A percentile compares a stretch with the other conserved stretches of the same genome.
These are phyloP conservation scores for Synanthedon vespiformis DNA, from an alignment of 2,888 invertebrate genomes.

Conservation along the genomic window DNA sequence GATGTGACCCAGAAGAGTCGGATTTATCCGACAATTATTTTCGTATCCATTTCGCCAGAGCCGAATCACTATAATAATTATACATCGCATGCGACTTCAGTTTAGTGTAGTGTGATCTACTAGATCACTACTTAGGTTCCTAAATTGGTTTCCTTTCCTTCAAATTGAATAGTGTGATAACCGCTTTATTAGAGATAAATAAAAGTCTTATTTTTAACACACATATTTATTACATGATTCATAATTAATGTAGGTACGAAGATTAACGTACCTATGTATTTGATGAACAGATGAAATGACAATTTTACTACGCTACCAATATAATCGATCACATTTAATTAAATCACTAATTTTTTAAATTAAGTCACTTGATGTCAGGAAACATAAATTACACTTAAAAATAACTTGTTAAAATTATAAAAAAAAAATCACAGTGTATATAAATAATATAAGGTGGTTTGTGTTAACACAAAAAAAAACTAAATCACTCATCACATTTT, in stretches of 20 bases:
- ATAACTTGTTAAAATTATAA: background rate
- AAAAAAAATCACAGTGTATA: background rate
- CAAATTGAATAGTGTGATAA: too few relatives aligned
- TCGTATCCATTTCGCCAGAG: too few relatives aligned
- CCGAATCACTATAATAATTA: too few relatives aligned
- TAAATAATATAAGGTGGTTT: background rate
- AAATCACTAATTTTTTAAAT: slow-evolving; percentile 9
- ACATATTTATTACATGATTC: background rate
- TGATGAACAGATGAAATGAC: background rate
- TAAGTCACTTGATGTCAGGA: background rate
- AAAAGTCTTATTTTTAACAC: background rate
- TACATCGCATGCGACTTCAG: too few relatives aligned
- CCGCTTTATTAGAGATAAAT: too few relatives aligned
- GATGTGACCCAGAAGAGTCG: too few relatives aligned
- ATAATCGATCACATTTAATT: slow-evolving; percentile 12
- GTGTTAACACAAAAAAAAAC: background rate
- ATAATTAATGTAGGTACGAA: background rate
- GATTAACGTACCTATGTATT: slow-evolving; percentile 16
- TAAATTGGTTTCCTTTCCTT: too few relatives aligned
- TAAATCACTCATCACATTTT: background rate
- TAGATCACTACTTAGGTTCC: too few relatives aligned
- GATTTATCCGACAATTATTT: too few relatives aligned
- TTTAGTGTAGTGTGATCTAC: too few relatives aligned
- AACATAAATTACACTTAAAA: background rate
- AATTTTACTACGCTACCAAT: background rate